These are phyloP conservation scores for Psittacula derbiana DNA, from an alignment of 2,797 vertebrate genomes.

Conservation along the genomic window DNA sequence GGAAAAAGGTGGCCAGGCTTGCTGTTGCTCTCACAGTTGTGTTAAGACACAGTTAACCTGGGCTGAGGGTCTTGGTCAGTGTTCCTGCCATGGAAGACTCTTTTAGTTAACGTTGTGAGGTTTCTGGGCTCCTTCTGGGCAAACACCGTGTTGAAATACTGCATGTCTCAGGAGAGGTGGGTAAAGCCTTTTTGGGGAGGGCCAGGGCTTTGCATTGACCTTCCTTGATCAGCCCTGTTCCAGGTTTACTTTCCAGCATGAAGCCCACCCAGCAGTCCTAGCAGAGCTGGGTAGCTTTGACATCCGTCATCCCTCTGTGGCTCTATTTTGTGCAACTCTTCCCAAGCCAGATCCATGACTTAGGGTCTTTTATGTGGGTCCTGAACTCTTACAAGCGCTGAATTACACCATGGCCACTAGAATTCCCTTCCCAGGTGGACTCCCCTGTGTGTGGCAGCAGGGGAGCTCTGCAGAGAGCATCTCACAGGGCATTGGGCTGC, in stretches of 20 bases:
- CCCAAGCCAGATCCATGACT: background rate
- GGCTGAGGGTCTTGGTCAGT: background rate
- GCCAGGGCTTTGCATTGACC: background rate
- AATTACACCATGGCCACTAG: background rate
- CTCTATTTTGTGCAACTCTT: background rate
- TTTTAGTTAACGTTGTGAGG: background rate
- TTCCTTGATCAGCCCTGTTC: background rate
- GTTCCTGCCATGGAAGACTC: background rate
- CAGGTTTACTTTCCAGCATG: background rate
- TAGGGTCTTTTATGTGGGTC: background rate
- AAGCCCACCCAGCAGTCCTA: background rate
- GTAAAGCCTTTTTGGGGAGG: background rate
- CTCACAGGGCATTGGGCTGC: background rate
- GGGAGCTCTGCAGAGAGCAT: background rate
- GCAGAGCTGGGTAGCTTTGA: background rate
- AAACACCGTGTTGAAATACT: background rate
- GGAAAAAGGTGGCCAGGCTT: background rate
- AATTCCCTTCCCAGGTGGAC: background rate
- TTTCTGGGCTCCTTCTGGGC: background rate
- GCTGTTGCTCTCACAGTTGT: background rate
- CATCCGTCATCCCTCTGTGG: background rate
- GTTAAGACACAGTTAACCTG: accelerated
- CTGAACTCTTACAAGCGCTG: background rate
- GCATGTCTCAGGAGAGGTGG: background rate
- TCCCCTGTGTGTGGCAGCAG: background rate